Evolutionary conservation across 2,113 vertebrate genomes (phyloP).

Genomic region (Trogon surrucura): DNA sequence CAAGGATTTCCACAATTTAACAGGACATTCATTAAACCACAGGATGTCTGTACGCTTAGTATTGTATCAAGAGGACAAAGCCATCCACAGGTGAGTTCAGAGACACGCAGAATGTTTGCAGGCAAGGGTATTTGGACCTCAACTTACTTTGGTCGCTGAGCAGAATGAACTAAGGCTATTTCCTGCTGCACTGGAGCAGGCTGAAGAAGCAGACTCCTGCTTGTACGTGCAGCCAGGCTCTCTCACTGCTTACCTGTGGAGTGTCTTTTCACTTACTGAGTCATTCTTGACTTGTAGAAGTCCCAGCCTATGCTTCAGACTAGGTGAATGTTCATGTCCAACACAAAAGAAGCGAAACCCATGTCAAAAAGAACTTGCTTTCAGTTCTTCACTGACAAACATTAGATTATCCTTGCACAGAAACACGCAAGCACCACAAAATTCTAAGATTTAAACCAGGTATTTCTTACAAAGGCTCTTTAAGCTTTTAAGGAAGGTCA

Average conservation of each 20-base stretch:
- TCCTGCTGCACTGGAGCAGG: background rate
- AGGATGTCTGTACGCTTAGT: background rate
- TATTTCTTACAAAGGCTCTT: background rate
- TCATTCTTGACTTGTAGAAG: background rate
- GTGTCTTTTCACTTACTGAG: background rate
- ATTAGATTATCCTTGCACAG: background rate
- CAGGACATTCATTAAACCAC: background rate
- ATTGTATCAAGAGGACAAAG: background rate
- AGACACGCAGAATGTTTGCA: background rate
- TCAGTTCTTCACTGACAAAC: background rate
- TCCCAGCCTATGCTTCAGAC: background rate
- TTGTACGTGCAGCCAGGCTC: background rate
- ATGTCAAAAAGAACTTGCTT: background rate
- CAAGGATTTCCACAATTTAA: background rate
- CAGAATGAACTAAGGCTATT: background rate
- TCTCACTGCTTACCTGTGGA: rapidly evolving
- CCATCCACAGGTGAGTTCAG: background rate
- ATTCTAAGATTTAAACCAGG: background rate
- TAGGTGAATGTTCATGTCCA: background rate
- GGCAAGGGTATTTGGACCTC: background rate
- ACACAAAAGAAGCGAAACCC: background rate
- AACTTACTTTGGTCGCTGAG: background rate
- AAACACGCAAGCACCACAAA: background rate
- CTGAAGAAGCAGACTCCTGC: background rate
- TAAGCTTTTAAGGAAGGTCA: background rate